Base-by-base conservation (phyloP, 2,888 invertebrate species). In the Caenorhabditis auriculariae region DNA sequence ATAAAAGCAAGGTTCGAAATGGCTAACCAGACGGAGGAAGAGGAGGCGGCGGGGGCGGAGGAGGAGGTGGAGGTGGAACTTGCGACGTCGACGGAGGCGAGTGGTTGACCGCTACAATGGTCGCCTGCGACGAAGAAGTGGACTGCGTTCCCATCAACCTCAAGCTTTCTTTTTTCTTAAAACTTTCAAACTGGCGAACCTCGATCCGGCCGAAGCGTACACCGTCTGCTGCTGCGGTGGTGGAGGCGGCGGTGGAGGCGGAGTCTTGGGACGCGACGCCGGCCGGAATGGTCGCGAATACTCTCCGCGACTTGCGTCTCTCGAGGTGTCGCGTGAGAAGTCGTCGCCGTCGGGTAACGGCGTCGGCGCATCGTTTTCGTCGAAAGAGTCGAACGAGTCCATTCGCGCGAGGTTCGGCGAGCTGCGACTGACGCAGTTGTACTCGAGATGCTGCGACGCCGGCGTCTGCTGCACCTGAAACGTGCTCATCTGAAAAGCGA, bases 261-360 rank as follows among this genome's bases (percentile, higher is more conserved):
- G 90, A 0, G 91, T 72, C 47, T 75, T 76, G 17, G 76, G 77
- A 24, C 75, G 54, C 7, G 60, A 60, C 1, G 69, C 49, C 5
- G 73, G 70, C 37, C 72, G 57, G 65, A 69, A 69, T 12, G 74
- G 72, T 7, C 72, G 55, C 0, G 74, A 73, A 43, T 77, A 78
- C 37, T 77, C 77, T 27, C 62, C 54, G n/a, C 60, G 23, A 28
- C 55, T 53, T n/a, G 26, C n/a, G 23, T 49, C 57, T 53, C 57
- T 37, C 32, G 49, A 24, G 38, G 52, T 19, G 27, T 48, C 49
- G 19, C 44, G 12, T 21, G 58, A 29, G n/a, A 44, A 37, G 37
- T 49, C 51, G 3, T 52, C 29, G 1, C 46, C 21, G 3, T 42
- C 48, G 26, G 57, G 57, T 23, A 54, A 54, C 32, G 53, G 56